A percentile compares a stretch with the other conserved stretches of the same genome.
Conservation (phyloP, 2,888 invertebrate species). For the Meteorus cinctellus region DNA sequence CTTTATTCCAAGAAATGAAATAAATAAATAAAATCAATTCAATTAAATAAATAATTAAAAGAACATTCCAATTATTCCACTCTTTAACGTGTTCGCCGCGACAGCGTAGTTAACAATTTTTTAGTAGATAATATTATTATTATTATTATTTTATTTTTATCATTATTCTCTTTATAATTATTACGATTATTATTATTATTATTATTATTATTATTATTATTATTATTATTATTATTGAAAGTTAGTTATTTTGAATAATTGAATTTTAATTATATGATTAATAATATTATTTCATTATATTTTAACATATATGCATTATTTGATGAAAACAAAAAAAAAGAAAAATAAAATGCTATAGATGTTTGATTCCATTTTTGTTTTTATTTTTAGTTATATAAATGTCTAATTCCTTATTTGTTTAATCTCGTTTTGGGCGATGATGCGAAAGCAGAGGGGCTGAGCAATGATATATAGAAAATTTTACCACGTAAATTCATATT, state of each 20-base stretch:
- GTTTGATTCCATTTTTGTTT: slow-evolving; percentile 54
- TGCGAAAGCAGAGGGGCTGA: not conserved
- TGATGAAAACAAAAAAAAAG: slow-evolving; percentile 42
- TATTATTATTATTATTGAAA: slow-evolving; percentile 54
- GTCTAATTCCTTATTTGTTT: slow-evolving; percentile 13
- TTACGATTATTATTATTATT: slow-evolving; percentile 3
- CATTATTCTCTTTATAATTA: not conserved
- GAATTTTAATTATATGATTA: slow-evolving; percentile 45
- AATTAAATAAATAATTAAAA: not conserved
- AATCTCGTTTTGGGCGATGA: not conserved
- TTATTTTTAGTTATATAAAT: slow-evolving; percentile 35
- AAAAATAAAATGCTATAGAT: slow-evolving; percentile 69
- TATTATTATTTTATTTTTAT: not conserved
- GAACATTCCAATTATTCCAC: not conserved
- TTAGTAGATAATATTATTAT: not conserved
- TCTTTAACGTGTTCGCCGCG: not conserved
- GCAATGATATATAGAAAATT: no score
- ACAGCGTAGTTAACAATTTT: not conserved
- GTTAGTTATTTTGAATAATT: slow-evolving; percentile 57
- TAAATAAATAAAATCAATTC: not conserved
- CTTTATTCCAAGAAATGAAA: not conserved
- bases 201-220: slow-evolving; percentile 45
- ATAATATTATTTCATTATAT: slow-evolving; percentile 69
- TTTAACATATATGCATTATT: slow-evolving; percentile 69
- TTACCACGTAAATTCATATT: no score